Evolutionary conservation across 1,140 invertebrate genomes (phyloP).

Genomic region (Prorops nasuta): DNA sequence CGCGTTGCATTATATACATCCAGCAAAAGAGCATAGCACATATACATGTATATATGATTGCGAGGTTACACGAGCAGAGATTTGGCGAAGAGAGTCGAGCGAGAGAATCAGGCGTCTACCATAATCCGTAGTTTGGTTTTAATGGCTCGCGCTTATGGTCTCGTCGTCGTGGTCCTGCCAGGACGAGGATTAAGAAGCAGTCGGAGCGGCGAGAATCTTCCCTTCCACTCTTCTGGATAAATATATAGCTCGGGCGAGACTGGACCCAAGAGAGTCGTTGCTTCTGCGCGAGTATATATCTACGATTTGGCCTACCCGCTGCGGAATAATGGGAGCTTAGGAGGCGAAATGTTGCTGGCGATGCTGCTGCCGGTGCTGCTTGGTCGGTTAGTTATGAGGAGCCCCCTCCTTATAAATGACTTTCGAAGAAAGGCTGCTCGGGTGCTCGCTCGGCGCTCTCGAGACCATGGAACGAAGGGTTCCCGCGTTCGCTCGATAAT

Average conservation of each 20-base stretch:
- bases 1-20: no score
- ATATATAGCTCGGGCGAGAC: slow-evolving; percentile 2
- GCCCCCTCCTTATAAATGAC: slow-evolving; percentile 27
- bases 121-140: no score
- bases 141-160: no score
- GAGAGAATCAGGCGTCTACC: no score
- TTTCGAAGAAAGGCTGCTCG: slow-evolving; percentile 30
- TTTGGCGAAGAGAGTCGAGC: no score
- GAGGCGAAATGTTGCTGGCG: slow-evolving; percentile 15
- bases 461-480: slow-evolving; percentile 7
- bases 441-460: background rate
- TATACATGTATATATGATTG: no score
- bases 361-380: background rate
- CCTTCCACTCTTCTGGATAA: slow-evolving; percentile 6
- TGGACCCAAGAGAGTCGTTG: background rate
- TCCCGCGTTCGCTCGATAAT: slow-evolving; percentile 25
- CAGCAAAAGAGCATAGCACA: no score
- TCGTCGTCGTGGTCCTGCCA: no score
- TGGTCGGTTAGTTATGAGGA: slow-evolving; percentile 12
- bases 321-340: slow-evolving; percentile 28
- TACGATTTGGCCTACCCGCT: slow-evolving; percentile 12
- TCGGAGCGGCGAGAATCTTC: no score
- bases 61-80: no score
- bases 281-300: slow-evolving; percentile 6
- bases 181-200: no score